Conservation (phyloP, 1,140 invertebrate genomes). For the Drosophila biarmipes region DNA sequence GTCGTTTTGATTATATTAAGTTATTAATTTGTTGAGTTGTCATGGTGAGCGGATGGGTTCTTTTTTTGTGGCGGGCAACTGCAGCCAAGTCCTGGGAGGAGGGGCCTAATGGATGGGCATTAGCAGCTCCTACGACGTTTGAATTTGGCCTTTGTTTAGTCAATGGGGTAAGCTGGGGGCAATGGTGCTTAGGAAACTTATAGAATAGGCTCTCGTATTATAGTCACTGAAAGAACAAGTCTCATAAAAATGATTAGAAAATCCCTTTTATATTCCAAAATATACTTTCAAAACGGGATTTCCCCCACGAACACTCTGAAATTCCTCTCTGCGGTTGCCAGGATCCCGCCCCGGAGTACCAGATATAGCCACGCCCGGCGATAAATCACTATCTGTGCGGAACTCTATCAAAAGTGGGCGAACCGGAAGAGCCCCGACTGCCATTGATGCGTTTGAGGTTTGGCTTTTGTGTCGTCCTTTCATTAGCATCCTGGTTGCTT, state of each 20-base stretch:
- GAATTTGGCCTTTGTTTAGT: slow-evolving; percentile 54
- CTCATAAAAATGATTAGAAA: too few relatives aligned
- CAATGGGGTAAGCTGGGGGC: slow-evolving; percentile 22
- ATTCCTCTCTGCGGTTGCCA: slow-evolving; percentile 8
- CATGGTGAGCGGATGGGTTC: slow-evolving; percentile 54
- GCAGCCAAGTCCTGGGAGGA: not conserved
- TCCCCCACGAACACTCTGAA: not conserved
- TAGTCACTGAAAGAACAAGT: too few relatives aligned
- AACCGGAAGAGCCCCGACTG: slow-evolving; percentile 36
- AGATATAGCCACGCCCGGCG: slow-evolving; percentile 10
- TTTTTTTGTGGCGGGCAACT: slow-evolving; percentile 5
- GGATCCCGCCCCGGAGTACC: slow-evolving; percentile 35
- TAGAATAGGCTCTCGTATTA: too few relatives aligned
- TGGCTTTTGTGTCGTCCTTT: slow-evolving; percentile 66
- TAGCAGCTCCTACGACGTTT: slow-evolving; percentile 18
- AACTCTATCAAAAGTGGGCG: slow-evolving; percentile 38
- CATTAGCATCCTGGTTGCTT: slow-evolving; percentile 53
- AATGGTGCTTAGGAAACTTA: not conserved
- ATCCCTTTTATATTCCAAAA: too few relatives aligned
- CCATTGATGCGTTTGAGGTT: slow-evolving; percentile 64
- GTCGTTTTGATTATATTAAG: slow-evolving; percentile 80
- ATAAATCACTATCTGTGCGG: slow-evolving; percentile 49
- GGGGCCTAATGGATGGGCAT: slow-evolving; percentile 33
- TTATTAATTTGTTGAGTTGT: slow-evolving; percentile 84
- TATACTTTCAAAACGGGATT: too few relatives aligned